phyloP scores from a whole-genome alignment of 2,888 invertebrate genomes.

The Rhagophthalmus giganteus region DNA sequence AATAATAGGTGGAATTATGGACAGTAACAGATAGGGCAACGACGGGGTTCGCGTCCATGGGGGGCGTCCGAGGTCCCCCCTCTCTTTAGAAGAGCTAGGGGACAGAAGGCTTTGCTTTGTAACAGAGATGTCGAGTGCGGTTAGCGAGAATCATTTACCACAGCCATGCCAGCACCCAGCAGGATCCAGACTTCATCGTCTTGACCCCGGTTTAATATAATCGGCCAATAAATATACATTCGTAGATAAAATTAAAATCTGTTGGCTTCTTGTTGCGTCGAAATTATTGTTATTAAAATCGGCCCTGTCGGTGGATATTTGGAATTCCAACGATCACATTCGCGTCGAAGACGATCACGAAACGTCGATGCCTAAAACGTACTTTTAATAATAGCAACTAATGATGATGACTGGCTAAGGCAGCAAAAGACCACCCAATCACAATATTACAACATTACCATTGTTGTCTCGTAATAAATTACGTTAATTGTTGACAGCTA shows the following conservation, averaged over 20 bases:
- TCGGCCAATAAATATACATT: conserved; percentile 32
- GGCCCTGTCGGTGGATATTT: conserved; percentile 25
- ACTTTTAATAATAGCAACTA: conserved; percentile 53
- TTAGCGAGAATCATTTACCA: conserved; percentile 35
- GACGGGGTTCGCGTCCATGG: conserved; percentile 26
- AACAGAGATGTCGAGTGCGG: conserved; percentile 35
- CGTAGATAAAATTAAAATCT: no score
- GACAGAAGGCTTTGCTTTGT: conserved; percentile 32
- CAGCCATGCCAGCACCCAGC: conserved; percentile 29
- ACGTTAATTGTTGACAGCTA: conserved; percentile 58
- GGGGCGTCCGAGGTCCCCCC: conserved; percentile 21
- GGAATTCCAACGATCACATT: conserved; percentile 24
- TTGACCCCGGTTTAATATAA: conserved; percentile 28
- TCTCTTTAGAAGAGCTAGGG: conserved; percentile 22
- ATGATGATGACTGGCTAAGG: conserved; percentile 53
- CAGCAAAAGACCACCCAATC: conserved; percentile 54
- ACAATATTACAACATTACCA: conserved; percentile 56
- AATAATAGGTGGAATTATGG: conserved; percentile 40
- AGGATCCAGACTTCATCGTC: conserved; percentile 30
- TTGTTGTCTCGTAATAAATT: conserved; percentile 57
- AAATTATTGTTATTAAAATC: no score
- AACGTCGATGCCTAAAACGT: conserved; percentile 18
- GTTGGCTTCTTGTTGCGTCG: no score
- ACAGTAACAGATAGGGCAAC: conserved; percentile 37
- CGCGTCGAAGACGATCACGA: conserved; percentile 15